These are phyloP conservation scores for Macrobrachium rosenbergii DNA, from an alignment of 1,140 invertebrate genomes.

Conservation along the genomic window DNA sequence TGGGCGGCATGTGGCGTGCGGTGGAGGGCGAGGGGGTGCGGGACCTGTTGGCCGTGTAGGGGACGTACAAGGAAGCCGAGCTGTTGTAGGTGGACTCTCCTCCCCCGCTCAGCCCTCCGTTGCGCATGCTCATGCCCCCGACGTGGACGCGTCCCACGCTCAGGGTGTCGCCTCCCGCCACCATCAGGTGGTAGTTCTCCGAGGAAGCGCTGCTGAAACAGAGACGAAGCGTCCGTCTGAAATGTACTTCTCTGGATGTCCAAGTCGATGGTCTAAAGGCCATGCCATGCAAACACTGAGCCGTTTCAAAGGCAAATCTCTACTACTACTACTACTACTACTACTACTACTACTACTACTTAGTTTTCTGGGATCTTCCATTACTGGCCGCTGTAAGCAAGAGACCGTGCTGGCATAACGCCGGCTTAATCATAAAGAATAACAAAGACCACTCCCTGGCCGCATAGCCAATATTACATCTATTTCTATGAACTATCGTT, in stretches of 20 bases:
- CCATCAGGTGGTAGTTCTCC: neutral
- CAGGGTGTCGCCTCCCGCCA: neutral
- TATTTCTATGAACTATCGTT: too few species aligned
- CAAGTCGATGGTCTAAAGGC: neutral
- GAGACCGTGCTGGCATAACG: too few species aligned
- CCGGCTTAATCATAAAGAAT: too few species aligned
- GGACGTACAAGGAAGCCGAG: slow-evolving; percentile 12
- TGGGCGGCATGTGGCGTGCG: neutral
- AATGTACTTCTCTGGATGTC: too few species aligned
- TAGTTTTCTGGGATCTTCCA: too few species aligned
- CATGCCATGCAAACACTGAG: neutral
- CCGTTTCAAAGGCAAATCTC: too few species aligned
- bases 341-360: too few species aligned
- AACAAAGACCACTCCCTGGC: too few species aligned
- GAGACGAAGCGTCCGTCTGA: neutral
- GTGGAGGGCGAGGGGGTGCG: slow-evolving; percentile 14
- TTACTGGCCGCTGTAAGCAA: too few species aligned
- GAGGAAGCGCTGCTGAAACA: neutral
- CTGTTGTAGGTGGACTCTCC: slow-evolving; percentile 32
- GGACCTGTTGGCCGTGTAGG: slow-evolving; percentile 4
- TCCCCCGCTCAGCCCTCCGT: slow-evolving; percentile 31
- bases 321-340: too few species aligned
- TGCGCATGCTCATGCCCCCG: neutral
- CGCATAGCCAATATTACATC: too few species aligned
- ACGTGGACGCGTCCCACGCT: neutral